These are phyloP conservation scores for Climacteris rufus DNA, from an alignment of 2,113 vertebrate genomes.

Conservation along the genomic window DNA sequence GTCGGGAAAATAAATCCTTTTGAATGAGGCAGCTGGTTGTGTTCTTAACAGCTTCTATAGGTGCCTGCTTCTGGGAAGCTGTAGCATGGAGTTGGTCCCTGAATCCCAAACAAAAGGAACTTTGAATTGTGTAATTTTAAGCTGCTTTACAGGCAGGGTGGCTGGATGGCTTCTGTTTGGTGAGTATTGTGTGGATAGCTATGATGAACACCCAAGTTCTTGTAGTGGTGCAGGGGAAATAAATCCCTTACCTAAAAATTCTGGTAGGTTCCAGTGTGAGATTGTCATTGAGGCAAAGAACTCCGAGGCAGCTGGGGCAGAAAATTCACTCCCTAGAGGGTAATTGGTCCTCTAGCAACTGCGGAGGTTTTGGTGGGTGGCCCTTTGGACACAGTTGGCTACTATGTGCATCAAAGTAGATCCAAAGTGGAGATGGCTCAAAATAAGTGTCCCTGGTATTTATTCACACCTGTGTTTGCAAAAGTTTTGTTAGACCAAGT, in stretches of 20 bases:
- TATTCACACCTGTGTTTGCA: background rate
- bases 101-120: background rate
- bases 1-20: background rate
- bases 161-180: rapidly evolving
- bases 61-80: background rate
- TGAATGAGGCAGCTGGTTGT: background rate
- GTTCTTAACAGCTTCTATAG: background rate
- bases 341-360: background rate
- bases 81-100: background rate
- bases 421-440: background rate
- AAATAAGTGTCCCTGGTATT: background rate
- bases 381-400: background rate
- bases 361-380: background rate
- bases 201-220: background rate
- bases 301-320: background rate
- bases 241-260: background rate
- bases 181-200: too few relatives aligned
- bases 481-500: background rate
- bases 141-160: background rate
- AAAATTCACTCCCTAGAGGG: rapidly evolving
- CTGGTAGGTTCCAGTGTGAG: background rate
- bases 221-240: background rate
- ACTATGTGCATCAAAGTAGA: background rate
- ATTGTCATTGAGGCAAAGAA: background rate
- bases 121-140: background rate